These are phyloP conservation scores for Meloidogyne chitwoodi DNA, from an alignment of 1,140 invertebrate species.

Conservation along the genomic window DNA sequence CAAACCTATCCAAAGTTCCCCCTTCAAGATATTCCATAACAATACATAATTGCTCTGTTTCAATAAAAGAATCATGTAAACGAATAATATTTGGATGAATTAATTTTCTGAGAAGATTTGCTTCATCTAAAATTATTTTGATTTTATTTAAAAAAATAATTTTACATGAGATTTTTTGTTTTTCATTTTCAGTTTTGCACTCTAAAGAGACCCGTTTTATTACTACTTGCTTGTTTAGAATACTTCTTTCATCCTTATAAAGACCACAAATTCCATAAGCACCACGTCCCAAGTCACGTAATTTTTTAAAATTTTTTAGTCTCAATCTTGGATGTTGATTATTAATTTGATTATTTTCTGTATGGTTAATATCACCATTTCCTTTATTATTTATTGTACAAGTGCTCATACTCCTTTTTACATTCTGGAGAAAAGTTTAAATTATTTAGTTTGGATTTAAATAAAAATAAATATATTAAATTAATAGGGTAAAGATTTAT, in stretches of 20 bases:
- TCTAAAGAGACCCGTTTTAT: constrained; percentile 35
- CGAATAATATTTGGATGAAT: constrained; percentile 66
- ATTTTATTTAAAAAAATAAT: not conserved
- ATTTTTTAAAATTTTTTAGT: constrained; percentile 26
- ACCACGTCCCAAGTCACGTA: constrained; percentile 21
- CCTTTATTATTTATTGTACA: not conserved
- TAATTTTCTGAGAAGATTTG: constrained; percentile 63
- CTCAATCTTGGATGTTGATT: constrained; percentile 1
- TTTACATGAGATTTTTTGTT: constrained; percentile 30
- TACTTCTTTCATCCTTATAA: constrained; percentile 15
- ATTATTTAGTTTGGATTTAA: no score
- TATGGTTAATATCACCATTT: not conserved
- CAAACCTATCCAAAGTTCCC: constrained; percentile 63
- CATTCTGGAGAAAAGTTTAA: not conserved
- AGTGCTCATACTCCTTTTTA: not conserved
- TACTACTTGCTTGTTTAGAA: constrained; percentile 33
- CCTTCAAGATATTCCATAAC: constrained; percentile 65
- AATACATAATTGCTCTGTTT: constrained; percentile 63
- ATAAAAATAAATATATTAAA: no score
- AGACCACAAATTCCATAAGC: constrained; percentile 25
- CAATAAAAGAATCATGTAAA: constrained; percentile 65
- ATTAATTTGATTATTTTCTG: not conserved
- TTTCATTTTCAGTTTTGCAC: constrained; percentile 30
- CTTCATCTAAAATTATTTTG: constrained; percentile 56
- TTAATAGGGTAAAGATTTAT: no score